phyloP scores from a whole-genome alignment of 2,113 vertebrate species.

The Vireo altiloquus region DNA sequence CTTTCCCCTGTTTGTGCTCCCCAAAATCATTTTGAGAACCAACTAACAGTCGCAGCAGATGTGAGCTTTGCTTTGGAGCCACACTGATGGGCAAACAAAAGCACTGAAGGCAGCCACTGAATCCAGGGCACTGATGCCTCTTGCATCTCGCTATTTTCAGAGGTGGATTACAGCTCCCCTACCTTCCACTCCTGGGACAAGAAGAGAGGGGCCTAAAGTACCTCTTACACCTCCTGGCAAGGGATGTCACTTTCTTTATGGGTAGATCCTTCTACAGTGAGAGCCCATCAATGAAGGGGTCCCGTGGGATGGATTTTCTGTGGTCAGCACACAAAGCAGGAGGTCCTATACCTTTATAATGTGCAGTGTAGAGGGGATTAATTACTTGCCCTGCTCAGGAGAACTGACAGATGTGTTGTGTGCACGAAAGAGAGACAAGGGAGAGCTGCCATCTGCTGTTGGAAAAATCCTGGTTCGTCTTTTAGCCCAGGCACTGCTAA shows the following conservation, averaged over 20 bases:
- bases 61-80: not conserved
- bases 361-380: not conserved
- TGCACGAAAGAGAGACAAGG: not conserved
- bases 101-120: not conserved
- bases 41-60: not conserved
- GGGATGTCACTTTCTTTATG: not conserved
- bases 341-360: not conserved
- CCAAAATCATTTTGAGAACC: not conserved
- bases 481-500: not conserved
- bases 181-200: not conserved
- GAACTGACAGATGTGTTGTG: not conserved
- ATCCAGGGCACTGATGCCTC: not conserved
- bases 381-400: not conserved
- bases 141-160: not conserved
- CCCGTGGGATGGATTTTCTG: not conserved
- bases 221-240: not conserved
- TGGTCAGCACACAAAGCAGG: not conserved
- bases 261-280: not conserved
- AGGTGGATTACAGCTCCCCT: not conserved
- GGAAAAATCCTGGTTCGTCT: not conserved
- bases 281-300: not conserved
- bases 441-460: slow-evolving; percentile 61
- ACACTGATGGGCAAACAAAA: not conserved
- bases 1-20: not conserved
- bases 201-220: not conserved